These are phyloP conservation scores for Dendrocincla tyrannina DNA, from an alignment of 2,797 vertebrate species.

Conservation along the genomic window DNA sequence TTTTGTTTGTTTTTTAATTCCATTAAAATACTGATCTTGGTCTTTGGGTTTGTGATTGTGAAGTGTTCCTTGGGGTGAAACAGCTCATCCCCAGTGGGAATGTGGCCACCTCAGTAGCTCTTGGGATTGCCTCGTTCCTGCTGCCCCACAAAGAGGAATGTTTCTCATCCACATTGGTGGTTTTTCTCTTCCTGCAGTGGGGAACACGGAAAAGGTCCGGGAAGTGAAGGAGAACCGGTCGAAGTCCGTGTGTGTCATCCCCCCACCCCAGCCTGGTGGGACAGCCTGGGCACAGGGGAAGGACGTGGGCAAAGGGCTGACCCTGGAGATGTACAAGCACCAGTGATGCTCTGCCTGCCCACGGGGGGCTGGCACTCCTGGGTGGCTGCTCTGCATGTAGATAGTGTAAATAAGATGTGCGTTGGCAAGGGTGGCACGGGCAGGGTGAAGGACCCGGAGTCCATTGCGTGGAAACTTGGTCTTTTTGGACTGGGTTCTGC, in stretches of 20 bases:
- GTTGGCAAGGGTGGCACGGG: accelerated
- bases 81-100: neutral
- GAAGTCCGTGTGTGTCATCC: conserved; percentile 34
- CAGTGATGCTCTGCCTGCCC: neutral
- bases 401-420: neutral
- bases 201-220: neutral
- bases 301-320: neutral
- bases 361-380: accelerated
- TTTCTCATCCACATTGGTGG: neutral
- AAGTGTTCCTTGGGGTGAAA: neutral
- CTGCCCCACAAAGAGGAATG: neutral
- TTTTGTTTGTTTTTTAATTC: neutral
- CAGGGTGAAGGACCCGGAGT: neutral
- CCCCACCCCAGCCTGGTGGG: neutral
- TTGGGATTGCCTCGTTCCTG: neutral
- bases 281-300: neutral
- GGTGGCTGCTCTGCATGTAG: neutral
- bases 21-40: neutral
- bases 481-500: neutral
- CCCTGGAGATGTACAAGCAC: neutral
- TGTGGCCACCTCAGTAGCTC: accelerated
- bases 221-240: conserved; percentile 23
- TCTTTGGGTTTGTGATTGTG: neutral
- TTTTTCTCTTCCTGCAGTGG: conserved; percentile 23
- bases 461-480: neutral